Percentiles rank a stretch among this genome's conserved stretches.
These are phyloP conservation scores for Bucorvus abyssinicus DNA, from an alignment of 2,797 vertebrate genomes.

Conservation along the genomic window DNA sequence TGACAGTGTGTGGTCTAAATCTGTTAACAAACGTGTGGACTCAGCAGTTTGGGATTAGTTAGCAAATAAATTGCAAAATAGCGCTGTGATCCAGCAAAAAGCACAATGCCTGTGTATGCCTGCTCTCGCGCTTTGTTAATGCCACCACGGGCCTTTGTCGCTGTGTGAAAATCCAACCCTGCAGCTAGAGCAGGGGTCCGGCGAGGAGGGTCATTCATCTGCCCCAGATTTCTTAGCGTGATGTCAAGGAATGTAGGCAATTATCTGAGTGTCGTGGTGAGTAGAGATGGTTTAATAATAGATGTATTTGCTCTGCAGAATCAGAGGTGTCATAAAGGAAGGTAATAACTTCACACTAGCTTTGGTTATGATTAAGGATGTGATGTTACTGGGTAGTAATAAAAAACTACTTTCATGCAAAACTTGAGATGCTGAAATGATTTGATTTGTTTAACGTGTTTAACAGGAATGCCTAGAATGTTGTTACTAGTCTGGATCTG, in stretches of 20 bases:
- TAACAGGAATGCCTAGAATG: not conserved
- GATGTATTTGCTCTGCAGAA: not conserved
- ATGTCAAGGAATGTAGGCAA: not conserved
- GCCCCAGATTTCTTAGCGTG: not conserved
- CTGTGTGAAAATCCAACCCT: not conserved
- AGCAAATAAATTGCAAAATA: conserved; percentile 52
- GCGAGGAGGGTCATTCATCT: not conserved
- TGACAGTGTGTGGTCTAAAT: conserved; percentile 52
- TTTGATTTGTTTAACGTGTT: not conserved
- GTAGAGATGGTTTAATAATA: conserved; percentile 1
- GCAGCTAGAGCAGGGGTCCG: not conserved
- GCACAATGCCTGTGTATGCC: conserved; percentile 18
- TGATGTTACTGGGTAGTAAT: not conserved
- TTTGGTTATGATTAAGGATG: not conserved
- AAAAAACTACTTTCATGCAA: not conserved
- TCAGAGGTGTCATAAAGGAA: not conserved
- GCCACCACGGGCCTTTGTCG: not conserved
- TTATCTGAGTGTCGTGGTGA: not conserved
- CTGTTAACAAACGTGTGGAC: conserved; percentile 37
- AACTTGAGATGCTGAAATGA: not conserved
- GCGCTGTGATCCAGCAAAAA: conserved; percentile 37
- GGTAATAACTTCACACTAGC: not conserved
- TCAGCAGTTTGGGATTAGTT: conserved; percentile 58
- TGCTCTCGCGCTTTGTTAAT: not conserved
- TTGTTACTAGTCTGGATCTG: not conserved